phyloP scores from a whole-genome alignment of 2,888 invertebrate species.

The Nomada ferruginata region DNA sequence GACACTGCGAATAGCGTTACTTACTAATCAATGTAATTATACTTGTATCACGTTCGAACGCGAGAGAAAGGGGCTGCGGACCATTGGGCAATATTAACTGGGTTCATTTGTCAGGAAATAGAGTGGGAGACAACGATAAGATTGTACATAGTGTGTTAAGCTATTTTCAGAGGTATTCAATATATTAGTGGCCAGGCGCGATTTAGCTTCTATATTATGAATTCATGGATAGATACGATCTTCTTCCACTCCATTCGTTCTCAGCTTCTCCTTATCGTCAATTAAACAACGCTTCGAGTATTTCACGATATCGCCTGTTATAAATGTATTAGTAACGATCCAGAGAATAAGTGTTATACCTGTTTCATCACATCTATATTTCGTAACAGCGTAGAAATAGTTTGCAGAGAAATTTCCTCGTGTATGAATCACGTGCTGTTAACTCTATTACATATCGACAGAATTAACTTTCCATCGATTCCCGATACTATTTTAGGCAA shows the following conservation, averaged over 20 bases:
- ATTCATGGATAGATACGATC: slow-evolving; percentile 48
- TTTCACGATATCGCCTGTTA: background rate
- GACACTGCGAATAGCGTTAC: slow-evolving; percentile 2
- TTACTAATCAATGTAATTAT: background rate
- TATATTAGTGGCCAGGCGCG: background rate
- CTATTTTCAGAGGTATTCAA: slow-evolving; percentile 3
- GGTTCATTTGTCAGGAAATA: slow-evolving; percentile 16
- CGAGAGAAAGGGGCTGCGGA: background rate
- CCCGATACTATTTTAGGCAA: background rate
- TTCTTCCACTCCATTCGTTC: slow-evolving; percentile 38
- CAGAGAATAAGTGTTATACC: background rate
- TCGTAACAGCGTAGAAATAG: slow-evolving; percentile 12
- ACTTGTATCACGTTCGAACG: background rate
- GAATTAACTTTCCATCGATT: slow-evolving; percentile 18
- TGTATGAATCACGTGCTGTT: slow-evolving; percentile 2
- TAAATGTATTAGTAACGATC: background rate
- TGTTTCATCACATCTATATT: slow-evolving; percentile 4
- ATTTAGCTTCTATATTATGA: slow-evolving; percentile 17
- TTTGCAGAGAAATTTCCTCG: background rate
- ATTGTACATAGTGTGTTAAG: slow-evolving; percentile 17
- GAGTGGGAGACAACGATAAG: slow-evolving; percentile 31
- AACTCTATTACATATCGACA: background rate
- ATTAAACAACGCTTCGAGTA: background rate
- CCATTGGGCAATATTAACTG: slow-evolving; percentile 22
- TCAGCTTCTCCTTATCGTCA: slow-evolving; percentile 25